Conservation (phyloP, 1,140 invertebrate genomes). For the Coboldia fuscipes region DNA sequence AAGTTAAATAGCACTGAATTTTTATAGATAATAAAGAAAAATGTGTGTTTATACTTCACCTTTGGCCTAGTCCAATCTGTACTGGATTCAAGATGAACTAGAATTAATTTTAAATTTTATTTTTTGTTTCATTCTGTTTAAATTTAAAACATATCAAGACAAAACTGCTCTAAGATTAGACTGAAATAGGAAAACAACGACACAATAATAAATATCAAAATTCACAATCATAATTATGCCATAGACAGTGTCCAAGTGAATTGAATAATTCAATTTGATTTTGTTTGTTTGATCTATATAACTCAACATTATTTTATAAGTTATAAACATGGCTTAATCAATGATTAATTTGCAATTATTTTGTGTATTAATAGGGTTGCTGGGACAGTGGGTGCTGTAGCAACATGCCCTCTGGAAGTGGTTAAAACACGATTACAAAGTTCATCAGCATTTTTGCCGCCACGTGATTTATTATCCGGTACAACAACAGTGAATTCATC, state of each 20-base stretch:
- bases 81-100: too few species aligned
- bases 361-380: slow-evolving; percentile 42
- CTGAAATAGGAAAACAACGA: too few species aligned
- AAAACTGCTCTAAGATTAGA: too few species aligned
- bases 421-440: slow-evolving; percentile 96
- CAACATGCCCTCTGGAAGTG: slow-evolving; percentile 96
- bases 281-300: slow-evolving; percentile 2
- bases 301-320: slow-evolving; percentile 2
- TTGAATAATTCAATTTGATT: slow-evolving; percentile 3
- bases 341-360: neutral
- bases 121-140: too few species aligned
- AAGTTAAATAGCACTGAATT: too few species aligned
- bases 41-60: too few species aligned
- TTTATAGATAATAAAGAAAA: too few species aligned
- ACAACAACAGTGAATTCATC: slow-evolving; percentile 10
- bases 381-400: slow-evolving; percentile 85
- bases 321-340: slow-evolving; percentile 4
- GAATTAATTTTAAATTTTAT: too few species aligned
- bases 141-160: too few species aligned
- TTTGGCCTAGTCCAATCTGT: too few species aligned
- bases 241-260: neutral
- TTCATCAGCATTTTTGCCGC: slow-evolving; percentile 46
- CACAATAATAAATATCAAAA: too few species aligned
- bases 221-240: too few species aligned
- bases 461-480: slow-evolving; percentile 19